Evolutionary conservation across 2,797 vertebrate genomes (phyloP).

Genomic region (Chromis chromis): DNA sequence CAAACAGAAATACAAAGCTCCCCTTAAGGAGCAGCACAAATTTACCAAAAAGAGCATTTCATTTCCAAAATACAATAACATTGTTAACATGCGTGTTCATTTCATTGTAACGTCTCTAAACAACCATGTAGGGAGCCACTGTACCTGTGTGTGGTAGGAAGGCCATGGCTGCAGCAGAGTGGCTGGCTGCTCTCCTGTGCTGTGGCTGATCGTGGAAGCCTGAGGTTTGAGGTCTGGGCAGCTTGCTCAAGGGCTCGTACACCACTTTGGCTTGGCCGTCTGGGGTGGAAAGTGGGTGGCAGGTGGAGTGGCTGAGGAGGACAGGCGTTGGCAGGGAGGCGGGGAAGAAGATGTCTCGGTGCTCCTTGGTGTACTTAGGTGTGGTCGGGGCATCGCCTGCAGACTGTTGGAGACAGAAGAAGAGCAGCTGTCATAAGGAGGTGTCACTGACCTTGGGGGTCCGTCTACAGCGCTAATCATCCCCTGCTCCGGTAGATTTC

Average conservation of each 20-base stretch:
- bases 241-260: constrained; percentile 83
- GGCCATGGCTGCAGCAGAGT: constrained; percentile 78
- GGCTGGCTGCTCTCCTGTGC: constrained; percentile 71
- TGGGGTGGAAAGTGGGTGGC: constrained; percentile 79
- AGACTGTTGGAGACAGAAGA: constrained; percentile 79
- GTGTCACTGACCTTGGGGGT: constrained; percentile 21
- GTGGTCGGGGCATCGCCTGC: constrained; percentile 90
- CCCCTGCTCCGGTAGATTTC: constrained; percentile 23
- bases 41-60: not conserved
- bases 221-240: constrained; percentile 74
- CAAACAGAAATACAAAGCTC: not conserved
- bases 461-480: constrained; percentile 18
- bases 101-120: not conserved
- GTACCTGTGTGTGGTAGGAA: constrained; percentile 84
- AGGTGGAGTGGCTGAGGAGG: constrained; percentile 74
- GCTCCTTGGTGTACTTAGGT: constrained; percentile 93
- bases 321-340: constrained; percentile 77
- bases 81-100: not conserved
- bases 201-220: constrained; percentile 78
- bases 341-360: constrained; percentile 92
- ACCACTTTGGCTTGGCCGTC: constrained; percentile 76
- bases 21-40: not conserved
- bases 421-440: constrained; percentile 21
- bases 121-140: not conserved
- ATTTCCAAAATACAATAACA: not conserved